These are phyloP conservation scores for Aleiodes sp. DNA, from an alignment of 1,140 invertebrate species.

Conservation along the genomic window DNA sequence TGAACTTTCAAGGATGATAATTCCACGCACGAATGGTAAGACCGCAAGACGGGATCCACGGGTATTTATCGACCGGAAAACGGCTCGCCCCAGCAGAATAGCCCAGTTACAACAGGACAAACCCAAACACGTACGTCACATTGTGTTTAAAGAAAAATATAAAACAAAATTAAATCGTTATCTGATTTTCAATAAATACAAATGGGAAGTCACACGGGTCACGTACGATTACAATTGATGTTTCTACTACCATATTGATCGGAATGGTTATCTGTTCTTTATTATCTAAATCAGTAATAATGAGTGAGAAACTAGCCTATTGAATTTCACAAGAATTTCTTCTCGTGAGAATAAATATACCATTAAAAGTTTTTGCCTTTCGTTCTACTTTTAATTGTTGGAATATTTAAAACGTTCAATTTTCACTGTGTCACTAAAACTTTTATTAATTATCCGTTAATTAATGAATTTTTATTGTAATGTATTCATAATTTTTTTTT, in stretches of 20 bases:
- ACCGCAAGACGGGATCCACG: neutral
- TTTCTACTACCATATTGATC: neutral
- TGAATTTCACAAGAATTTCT: slow-evolving; percentile 1
- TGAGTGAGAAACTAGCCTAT: neutral
- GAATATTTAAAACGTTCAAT: too few species aligned
- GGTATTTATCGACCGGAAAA: slow-evolving; percentile 4
- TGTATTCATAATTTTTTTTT: too few species aligned
- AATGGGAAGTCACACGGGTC: neutral
- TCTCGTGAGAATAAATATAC: slow-evolving; percentile 1
- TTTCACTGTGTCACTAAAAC: too few species aligned
- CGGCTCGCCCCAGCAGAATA: neutral
- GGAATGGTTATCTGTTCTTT: too few species aligned
- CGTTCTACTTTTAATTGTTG: neutral
- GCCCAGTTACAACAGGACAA: neutral
- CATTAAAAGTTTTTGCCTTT: neutral
- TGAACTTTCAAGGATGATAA: neutral
- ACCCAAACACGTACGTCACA: neutral
- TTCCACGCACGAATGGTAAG: neutral
- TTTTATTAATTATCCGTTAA: too few species aligned
- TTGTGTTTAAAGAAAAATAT: neutral
- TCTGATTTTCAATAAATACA: neutral
- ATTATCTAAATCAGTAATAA: too few species aligned
- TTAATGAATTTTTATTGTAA: too few species aligned
- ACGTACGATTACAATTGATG: neutral
- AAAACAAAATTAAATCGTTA: neutral